These are phyloP conservation scores for Rhynchotus rufescens DNA, from an alignment of 2,797 vertebrate genomes.

Conservation along the genomic window DNA sequence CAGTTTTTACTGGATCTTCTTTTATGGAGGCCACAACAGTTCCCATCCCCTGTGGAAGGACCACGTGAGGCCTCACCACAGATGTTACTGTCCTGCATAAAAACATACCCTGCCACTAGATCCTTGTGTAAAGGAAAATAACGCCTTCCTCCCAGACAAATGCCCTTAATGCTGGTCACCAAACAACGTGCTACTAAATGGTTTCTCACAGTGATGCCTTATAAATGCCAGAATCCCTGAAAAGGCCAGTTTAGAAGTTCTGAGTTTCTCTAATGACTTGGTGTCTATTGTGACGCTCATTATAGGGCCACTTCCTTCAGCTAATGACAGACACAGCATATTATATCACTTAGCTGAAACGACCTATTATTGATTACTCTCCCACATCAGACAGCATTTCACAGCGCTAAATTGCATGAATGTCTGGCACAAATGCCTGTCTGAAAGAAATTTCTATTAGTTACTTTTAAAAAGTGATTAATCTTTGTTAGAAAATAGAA, in stretches of 20 bases:
- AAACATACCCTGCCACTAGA: not conserved
- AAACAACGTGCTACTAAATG: conserved; percentile 55
- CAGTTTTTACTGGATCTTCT: not conserved
- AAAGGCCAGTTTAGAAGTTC: conserved; percentile 38
- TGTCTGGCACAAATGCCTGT: not conserved
- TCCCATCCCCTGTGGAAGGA: not conserved
- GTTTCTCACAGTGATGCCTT: conserved; percentile 67
- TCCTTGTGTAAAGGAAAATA: not conserved
- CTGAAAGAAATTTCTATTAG: not conserved
- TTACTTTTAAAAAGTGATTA: not conserved
- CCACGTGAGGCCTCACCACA: not conserved
- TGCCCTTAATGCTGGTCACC: conserved; percentile 6
- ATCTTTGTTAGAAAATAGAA: not conserved
- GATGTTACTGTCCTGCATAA: not conserved
- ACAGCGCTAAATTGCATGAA: not conserved
- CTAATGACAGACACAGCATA: not conserved
- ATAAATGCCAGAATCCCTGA: conserved; percentile 58
- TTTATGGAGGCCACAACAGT: not conserved
- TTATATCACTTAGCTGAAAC: conserved; percentile 41
- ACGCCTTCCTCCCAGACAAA: conserved; percentile 18
- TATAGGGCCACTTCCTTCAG: conserved; percentile 60
- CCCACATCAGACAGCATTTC: conserved; percentile 15
- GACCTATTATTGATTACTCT: conserved; percentile 24
- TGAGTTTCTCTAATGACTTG: conserved; percentile 72
- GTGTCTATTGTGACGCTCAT: conserved; percentile 69